Evolutionary conservation across 2,797 vertebrate species (phyloP), one percentile per base, ranked within the genome.

Genomic region (Pristis pectinata): DNA sequence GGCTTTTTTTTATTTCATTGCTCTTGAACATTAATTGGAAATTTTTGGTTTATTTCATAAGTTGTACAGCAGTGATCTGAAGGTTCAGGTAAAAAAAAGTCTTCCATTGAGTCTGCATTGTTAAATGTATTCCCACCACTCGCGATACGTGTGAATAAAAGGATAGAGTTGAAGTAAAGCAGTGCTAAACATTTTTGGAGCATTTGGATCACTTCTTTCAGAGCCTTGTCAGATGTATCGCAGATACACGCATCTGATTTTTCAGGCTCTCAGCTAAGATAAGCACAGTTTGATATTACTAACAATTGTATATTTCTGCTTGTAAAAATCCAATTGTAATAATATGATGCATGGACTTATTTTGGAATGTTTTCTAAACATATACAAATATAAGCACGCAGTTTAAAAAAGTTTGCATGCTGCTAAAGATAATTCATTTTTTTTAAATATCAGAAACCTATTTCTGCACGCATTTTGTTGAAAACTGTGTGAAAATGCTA

Each of bases 91-190:
- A 30, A 49, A 76, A 30, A 76, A n/a, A 56, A 74, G 44, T 53
- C 44, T 74, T 76, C 10, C 27, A 94, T 76, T 74, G 27, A 59
- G 2, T 56, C 24, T 59, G 30, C 30, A n/a, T 94, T 94, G 89
- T 92, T 56, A 93, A 94, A 49, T 72, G 30, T 94, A 94, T 94
- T n/a, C 70, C 92, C 92, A 94, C 44, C 70, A 53, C 70, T 94
- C 15, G 92, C 67, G 92, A 76, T 53, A 76, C 49, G 91, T 94
- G 92, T 93, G 70, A 94, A 94, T 70, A 94, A 56, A 94, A 74
- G 70, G 11, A 67, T 34, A 93, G 67, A 74, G 92, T 93, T 44
- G 67, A 56, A 93, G 67, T 93, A 44, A 93, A 93, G 27, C 41
- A 72, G 22, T 72, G 41, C 17, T 15, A 53, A 72, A 94, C 70